Base-by-base conservation (phyloP, 2,113 vertebrate genomes). In the Catagonus wagneri region DNA sequence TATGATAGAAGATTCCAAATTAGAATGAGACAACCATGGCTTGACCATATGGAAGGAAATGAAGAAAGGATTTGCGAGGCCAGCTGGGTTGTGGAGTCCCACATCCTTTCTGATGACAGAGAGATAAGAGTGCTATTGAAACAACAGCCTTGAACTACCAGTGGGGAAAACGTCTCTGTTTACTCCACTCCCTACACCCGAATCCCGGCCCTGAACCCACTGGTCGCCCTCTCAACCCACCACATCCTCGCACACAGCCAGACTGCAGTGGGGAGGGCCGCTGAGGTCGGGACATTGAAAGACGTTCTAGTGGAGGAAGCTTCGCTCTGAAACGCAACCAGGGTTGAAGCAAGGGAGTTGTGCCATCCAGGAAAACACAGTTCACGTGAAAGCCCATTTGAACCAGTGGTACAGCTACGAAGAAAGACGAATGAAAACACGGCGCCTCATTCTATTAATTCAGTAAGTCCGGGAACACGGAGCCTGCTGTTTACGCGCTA, bases 391-490 rank as follows among this genome's bases (percentile, higher is more conserved):
- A 90, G 16, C 8, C 22, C 17, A 15, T 89, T 71, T 56, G 81
- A 94, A 83, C 52, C 56, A 89, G 27, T 78, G 29, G n/a, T 90
- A 95, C 7, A 89, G 36, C 17, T 52, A 25, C 7, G 23, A 69
- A 88, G 61, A 78, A 72, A 75, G 89, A 91, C n/a, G 61, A 96
- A 93, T 72, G 65, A 60, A 95, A 74, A 52, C 23, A 17, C 58
- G 14, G 75, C 85, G 63, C 50, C 29, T 92, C 36, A 27, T 60
- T 54, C 66, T 61, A 39, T 29, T 65, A n/a, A 80, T 61, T 54
- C 72, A 71, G 68, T 17, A 71, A 86, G 52, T 85, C 54, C 72
- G 58, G 63, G 90, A 93, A 83, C 27, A 10, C 13, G 19, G 61
- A 83, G 8, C 36, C n/a, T 19, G 25, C 36, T 80, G 58, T 16